Evolutionary conservation across 2,113 vertebrate species (phyloP).

Genomic region (Psilopsiagon aymara): DNA sequence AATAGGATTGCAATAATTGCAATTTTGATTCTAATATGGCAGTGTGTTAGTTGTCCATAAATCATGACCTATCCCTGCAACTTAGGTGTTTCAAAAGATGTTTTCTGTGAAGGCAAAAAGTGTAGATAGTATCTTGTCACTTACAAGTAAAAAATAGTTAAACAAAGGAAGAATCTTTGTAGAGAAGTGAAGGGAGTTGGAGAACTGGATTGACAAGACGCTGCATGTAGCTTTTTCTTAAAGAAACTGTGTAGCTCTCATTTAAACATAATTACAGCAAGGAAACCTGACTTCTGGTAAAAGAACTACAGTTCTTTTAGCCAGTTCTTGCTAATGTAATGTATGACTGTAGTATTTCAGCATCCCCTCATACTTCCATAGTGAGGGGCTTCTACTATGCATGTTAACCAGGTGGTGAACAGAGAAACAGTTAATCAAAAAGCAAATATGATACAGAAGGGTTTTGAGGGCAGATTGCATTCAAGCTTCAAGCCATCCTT

Average conservation of each 20-base stretch:
- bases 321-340: not conserved
- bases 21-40: not conserved
- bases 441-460: not conserved
- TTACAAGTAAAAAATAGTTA: not conserved
- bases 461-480: not conserved
- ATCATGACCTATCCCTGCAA: not conserved
- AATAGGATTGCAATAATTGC: not conserved
- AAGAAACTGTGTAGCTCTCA: not conserved
- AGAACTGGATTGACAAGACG: not conserved
- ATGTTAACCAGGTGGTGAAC: not conserved
- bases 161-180: not conserved
- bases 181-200: not conserved
- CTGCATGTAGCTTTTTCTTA: not conserved
- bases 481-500: not conserved
- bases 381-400: not conserved
- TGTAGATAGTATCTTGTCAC: not conserved
- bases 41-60: not conserved
- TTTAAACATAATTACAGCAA: not conserved
- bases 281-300: not conserved
- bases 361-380: not conserved
- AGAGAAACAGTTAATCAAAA: not conserved
- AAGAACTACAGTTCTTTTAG: not conserved
- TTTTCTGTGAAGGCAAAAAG: not conserved
- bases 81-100: not conserved
- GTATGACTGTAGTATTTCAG: not conserved